phyloP scores from a whole-genome alignment of 2,797 vertebrate species.

The Sebastes hubbsi region DNA sequence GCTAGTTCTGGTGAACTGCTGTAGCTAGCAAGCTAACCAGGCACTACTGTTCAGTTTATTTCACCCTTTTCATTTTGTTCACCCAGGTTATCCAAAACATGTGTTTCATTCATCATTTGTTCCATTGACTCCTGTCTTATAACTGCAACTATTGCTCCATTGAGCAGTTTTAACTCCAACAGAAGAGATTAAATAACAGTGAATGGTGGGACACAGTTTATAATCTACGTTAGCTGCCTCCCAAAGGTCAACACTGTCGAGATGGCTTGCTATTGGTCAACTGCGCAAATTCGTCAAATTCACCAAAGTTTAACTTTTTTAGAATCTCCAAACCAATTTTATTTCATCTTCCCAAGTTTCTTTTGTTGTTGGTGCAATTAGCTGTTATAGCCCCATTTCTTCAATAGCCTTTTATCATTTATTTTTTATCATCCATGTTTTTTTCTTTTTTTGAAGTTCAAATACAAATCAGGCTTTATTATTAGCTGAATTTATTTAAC shows the following conservation, averaged over 20 bases:
- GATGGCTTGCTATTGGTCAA: background rate
- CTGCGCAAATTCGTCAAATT: background rate
- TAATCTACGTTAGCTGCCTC: background rate
- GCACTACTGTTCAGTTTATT: too few relatives aligned
- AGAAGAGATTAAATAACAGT: background rate
- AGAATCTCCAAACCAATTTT: background rate
- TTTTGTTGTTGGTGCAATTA: background rate
- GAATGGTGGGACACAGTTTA: background rate
- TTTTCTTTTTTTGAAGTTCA: background rate
- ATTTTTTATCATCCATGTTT: background rate
- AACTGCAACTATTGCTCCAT: background rate
- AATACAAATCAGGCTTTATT: background rate
- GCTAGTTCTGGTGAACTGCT: too few relatives aligned
- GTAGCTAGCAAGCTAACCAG: too few relatives aligned
- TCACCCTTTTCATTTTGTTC: too few relatives aligned
- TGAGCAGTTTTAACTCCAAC: background rate
- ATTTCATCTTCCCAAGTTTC: background rate
- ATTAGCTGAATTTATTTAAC: background rate
- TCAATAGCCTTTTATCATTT: background rate
- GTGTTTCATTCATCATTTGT: too few relatives aligned
- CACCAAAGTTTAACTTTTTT: too few relatives aligned
- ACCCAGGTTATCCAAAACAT: too few relatives aligned
- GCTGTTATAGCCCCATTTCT: too few relatives aligned
- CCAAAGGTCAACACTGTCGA: background rate
- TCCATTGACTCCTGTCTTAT: too few relatives aligned